Evolutionary conservation across 1,140 invertebrate genomes (phyloP), one percentile per base, ranked within the genome.

Genomic region (Aleiodes sp.): DNA sequence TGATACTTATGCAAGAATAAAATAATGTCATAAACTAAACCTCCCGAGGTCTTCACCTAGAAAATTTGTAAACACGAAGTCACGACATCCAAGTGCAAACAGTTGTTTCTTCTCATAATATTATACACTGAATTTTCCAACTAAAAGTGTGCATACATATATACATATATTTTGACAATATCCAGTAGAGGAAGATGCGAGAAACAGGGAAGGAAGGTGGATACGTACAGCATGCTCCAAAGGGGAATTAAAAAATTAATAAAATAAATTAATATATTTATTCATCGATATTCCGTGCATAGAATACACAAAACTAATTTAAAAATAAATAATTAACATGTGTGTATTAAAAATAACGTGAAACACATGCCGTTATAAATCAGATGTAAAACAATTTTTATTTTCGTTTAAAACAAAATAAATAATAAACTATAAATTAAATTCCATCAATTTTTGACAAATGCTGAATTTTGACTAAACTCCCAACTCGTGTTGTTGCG

Each of bases 401-500:
- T n/a, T n/a, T n/a, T n/a, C n/a, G n/a, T n/a, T n/a, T n/a, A n/a
- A n/a, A n/a, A n/a, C n/a, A n/a, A n/a, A n/a, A n/a, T n/a, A n/a
- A n/a, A n/a, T n/a, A n/a, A n/a, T n/a, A n/a, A n/a, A n/a, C n/a
- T n/a, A n/a, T n/a, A n/a, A n/a, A n/a, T n/a, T n/a, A n/a, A n/a
- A n/a, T n/a, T n/a, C n/a, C n/a, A n/a, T n/a, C n/a, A n/a, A n/a
- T n/a, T n/a, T n/a, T n/a, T n/a, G n/a, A n/a, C n/a, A n/a, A n/a
- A n/a, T n/a, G n/a, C n/a, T n/a, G n/a, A n/a, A n/a, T n/a, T n/a
- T n/a, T n/a, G n/a, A 52, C 46, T 6, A 6, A 52, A 1, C 26
- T 12, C 1, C 26, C n/a, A 4, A 52, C 19, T 71, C 35, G 70
- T 66, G 65, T 75, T 52, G 75, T 74, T 75, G 80, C 41, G 67